phyloP scores from a whole-genome alignment of 2,888 invertebrate genomes.

The Quadriops clusia region DNA sequence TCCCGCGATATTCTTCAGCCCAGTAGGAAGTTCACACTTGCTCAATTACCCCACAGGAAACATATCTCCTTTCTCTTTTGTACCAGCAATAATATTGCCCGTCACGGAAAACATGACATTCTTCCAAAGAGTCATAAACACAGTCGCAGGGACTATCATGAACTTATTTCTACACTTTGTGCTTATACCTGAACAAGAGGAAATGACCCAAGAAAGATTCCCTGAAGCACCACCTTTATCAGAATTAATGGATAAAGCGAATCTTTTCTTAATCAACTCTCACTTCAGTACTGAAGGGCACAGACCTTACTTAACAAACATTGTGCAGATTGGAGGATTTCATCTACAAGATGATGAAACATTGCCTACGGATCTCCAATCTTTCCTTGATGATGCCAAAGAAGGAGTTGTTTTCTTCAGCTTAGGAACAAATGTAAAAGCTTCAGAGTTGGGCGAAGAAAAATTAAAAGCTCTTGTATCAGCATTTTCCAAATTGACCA shows the following conservation, averaged over 20 bases:
- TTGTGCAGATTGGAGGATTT: conserved; percentile 27
- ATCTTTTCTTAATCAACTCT: conserved; percentile 23
- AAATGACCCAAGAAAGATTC: conserved; percentile 20
- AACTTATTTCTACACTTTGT: conserved; percentile 8
- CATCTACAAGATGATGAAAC: conserved; percentile 21
- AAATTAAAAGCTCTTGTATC: conserved; percentile 36
- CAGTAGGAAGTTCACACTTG: conserved; percentile 21
- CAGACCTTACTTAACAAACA: conserved; percentile 26
- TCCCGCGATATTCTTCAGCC: conserved; percentile 26
- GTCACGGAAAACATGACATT: conserved; percentile 29
- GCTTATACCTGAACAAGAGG: conserved; percentile 14
- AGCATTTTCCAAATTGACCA: conserved; percentile 44
- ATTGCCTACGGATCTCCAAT: conserved; percentile 15
- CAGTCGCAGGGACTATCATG: conserved; percentile 12
- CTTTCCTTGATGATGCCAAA: conserved; percentile 19
- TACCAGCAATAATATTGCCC: conserved; percentile 22
- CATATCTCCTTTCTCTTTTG: conserved; percentile 27
- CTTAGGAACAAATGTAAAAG: conserved; percentile 22
- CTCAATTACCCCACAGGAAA: conserved; percentile 25
- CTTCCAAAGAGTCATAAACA: conserved; percentile 25
- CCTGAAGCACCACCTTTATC: conserved; percentile 21
- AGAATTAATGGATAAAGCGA: conserved; percentile 20
- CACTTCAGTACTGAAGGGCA: conserved; percentile 24
- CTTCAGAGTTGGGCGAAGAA: conserved; percentile 16
- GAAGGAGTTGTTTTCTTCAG: conserved; percentile 24